Conservation (phyloP, 2,888 invertebrate species). For the Penaeus monodon region DNA sequence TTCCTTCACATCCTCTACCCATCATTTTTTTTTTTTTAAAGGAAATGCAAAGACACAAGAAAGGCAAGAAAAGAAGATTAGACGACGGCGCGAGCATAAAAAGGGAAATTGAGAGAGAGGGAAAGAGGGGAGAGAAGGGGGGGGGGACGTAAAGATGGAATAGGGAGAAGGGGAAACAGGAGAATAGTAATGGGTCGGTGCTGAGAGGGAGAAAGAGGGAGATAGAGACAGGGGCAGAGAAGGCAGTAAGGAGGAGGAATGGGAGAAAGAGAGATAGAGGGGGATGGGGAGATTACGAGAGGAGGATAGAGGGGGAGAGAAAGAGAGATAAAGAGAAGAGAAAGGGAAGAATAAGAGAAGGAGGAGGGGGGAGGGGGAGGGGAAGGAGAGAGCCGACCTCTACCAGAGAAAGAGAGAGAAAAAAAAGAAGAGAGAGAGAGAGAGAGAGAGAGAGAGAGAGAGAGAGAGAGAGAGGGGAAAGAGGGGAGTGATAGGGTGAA, state of each 20-base stretch:
- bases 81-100: not conserved
- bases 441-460: not conserved
- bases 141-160: not conserved
- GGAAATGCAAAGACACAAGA: no score
- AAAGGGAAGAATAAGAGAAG: not conserved
- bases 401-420: not conserved
- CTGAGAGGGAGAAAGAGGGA: not conserved
- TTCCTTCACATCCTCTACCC: no score
- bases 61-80: no score
- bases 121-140: slow-evolving; percentile 1
- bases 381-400: not conserved
- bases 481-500: not conserved
- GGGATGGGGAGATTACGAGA: not conserved
- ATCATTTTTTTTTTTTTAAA: no score
- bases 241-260: not conserved
- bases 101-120: not conserved
- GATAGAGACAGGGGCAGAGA: not conserved
- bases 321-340: not conserved
- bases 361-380: not conserved
- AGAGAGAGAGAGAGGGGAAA: not conserved
- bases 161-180: not conserved
- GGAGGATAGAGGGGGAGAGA: not conserved
- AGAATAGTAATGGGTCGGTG: not conserved
- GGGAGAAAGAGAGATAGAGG: not conserved
- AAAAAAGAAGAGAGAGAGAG: slow-evolving; percentile 2